Evolutionary conservation across 2,113 vertebrate genomes (phyloP).

Genomic region (Mustelus asterias): DNA sequence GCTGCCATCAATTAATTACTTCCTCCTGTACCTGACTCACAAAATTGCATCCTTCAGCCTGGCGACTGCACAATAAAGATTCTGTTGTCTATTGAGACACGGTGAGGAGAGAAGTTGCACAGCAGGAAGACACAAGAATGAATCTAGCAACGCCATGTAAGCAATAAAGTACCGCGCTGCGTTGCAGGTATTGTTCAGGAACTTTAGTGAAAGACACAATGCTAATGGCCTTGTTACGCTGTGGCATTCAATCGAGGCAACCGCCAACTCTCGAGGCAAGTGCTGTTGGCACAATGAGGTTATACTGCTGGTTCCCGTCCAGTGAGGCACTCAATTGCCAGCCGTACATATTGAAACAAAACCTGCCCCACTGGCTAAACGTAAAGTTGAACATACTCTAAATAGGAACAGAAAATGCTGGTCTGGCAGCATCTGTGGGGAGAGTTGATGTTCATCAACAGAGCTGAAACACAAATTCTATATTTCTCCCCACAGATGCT

Average conservation of each 20-base stretch:
- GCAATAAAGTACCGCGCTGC: not conserved
- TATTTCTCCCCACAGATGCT: not conserved
- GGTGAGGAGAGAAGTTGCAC: not conserved
- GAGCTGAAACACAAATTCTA: not conserved
- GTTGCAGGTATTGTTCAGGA: not conserved
- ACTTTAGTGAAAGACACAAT: not conserved
- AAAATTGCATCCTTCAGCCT: not conserved
- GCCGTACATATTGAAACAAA: not conserved
- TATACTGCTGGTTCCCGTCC: not conserved
- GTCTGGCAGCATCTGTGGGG: not conserved
- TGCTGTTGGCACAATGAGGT: not conserved
- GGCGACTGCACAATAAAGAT: not conserved
- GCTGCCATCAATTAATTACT: conserved; percentile 53
- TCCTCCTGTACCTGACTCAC: conserved; percentile 41
- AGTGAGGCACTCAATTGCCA: not conserved
- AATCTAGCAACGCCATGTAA: not conserved
- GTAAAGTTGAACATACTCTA: not conserved
- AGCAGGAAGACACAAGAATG: not conserved
- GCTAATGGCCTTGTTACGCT: not conserved
- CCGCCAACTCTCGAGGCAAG: not conserved
- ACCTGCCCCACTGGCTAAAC: not conserved
- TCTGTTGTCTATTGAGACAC: not conserved
- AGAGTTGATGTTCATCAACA: not conserved
- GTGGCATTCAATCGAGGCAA: not conserved
- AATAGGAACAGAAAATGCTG: not conserved